phyloP scores from a whole-genome alignment of 2,797 vertebrate species.

The Bryconaethiops microstoma region DNA sequence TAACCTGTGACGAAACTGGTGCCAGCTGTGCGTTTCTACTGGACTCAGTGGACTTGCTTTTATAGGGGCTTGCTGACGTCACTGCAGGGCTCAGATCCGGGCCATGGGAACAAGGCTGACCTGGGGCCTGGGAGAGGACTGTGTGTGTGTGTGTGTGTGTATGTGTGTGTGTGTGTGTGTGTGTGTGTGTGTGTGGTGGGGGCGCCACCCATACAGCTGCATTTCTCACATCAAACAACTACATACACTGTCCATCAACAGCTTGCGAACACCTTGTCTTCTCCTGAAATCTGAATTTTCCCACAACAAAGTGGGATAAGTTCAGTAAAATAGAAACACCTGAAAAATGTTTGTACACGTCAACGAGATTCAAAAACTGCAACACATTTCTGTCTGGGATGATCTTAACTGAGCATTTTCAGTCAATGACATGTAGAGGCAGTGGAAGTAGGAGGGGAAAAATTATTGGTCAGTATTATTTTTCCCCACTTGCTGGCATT shows the following conservation, averaged over 20 bases:
- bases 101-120: slow-evolving; percentile 58
- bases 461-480: too few relatives aligned
- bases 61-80: slow-evolving; percentile 53
- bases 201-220: neutral
- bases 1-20: slow-evolving; percentile 47
- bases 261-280: neutral
- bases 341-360: too few relatives aligned
- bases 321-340: too few relatives aligned
- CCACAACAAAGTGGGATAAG: neutral
- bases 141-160: slow-evolving; percentile 14
- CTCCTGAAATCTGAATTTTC: neutral
- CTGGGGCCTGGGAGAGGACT: slow-evolving; percentile 43
- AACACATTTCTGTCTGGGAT: too few relatives aligned
- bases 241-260: neutral
- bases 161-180: neutral
- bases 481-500: too few relatives aligned
- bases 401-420: too few relatives aligned
- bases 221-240: neutral
- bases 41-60: slow-evolving; percentile 55
- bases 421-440: too few relatives aligned
- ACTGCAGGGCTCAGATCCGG: slow-evolving; percentile 44
- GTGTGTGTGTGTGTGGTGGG: neutral
- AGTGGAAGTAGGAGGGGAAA: too few relatives aligned
- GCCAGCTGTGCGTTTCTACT: slow-evolving; percentile 58
- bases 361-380: too few relatives aligned